Percentiles rank a stretch among this genome's conserved stretches.
Conservation (phyloP, 2,113 vertebrate species). For the Acinonyx jubatus region DNA sequence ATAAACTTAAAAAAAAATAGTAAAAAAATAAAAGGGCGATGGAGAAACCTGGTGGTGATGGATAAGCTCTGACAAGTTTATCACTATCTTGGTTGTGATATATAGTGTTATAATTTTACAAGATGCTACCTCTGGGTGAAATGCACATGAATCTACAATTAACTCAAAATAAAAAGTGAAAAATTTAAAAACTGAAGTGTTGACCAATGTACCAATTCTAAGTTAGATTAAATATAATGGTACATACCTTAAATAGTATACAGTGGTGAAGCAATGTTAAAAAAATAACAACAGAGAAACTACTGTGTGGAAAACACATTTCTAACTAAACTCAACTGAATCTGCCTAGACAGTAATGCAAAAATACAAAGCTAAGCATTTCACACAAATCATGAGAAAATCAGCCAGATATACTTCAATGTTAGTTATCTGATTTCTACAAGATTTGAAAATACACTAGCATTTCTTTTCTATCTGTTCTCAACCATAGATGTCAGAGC, state of each 20-base stretch:
- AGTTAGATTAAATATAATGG: not conserved
- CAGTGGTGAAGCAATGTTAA: not conserved
- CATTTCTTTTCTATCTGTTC: not conserved
- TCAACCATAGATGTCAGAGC: not conserved
- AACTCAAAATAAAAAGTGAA: not conserved
- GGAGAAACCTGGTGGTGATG: not conserved
- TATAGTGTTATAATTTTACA: no score
- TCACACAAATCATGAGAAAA: not conserved
- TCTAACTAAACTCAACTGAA: not conserved
- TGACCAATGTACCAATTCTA: not conserved
- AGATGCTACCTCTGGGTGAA: not conserved
- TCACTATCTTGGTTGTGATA: not conserved
- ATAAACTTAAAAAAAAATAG: no score
- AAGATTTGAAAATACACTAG: not conserved
- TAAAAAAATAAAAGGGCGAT: not conserved
- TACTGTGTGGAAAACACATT: not conserved
- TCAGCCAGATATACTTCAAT: not conserved
- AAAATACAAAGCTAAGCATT: not conserved
- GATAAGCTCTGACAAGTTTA: not conserved
- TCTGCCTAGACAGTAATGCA: not conserved
- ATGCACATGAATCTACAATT: not conserved
- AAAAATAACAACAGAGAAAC: not conserved
- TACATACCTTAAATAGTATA: not conserved
- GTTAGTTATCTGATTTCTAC: not conserved
- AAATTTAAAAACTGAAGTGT: not conserved